A percentile compares a stretch with the other conserved stretches of the same genome.
phyloP scores from a whole-genome alignment of 2,113 vertebrate species.

The Hydrochoerus hydrochaeris region DNA sequence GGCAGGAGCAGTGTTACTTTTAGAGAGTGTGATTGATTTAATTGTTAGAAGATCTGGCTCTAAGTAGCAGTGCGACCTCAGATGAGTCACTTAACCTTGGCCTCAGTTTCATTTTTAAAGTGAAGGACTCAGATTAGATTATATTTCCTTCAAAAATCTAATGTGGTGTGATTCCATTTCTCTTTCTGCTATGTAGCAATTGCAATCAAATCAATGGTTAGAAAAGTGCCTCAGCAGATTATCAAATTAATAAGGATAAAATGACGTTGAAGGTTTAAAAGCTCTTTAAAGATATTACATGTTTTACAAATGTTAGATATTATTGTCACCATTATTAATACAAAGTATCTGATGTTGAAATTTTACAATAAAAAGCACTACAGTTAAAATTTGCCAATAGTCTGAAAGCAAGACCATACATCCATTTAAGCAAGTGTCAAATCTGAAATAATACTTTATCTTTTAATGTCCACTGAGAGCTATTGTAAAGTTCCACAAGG shows the following conservation, averaged over 20 bases:
- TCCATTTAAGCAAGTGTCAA: constrained; percentile 47
- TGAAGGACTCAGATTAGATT: constrained; percentile 67
- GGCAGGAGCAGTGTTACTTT: background rate
- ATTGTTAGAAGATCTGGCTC: constrained; percentile 33
- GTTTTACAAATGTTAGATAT: constrained; percentile 36
- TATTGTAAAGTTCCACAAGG: constrained; percentile 22
- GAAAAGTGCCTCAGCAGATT: constrained; percentile 57
- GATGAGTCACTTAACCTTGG: constrained; percentile 71
- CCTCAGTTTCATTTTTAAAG: constrained; percentile 73
- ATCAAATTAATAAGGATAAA: constrained; percentile 71
- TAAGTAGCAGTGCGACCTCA: constrained; percentile 69
- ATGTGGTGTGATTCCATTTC: constrained; percentile 57
- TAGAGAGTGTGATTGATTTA: constrained; percentile 56
- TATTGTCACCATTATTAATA: constrained; percentile 66
- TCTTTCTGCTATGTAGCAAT: constrained; percentile 58
- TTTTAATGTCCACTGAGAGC: background rate
- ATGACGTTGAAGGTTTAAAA: constrained; percentile 67
- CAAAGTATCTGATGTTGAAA: constrained; percentile 17
- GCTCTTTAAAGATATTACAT: constrained; percentile 42
- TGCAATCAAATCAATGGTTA: constrained; percentile 64
- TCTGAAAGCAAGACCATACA: background rate
- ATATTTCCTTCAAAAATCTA: constrained; percentile 63
- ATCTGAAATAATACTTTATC: constrained; percentile 33
- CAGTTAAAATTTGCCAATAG: constrained; percentile 29
- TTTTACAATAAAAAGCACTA: constrained; percentile 66